Base-by-base conservation (phyloP, 2,113 vertebrate genomes). In the Ornithorhynchus anatinus region DNA sequence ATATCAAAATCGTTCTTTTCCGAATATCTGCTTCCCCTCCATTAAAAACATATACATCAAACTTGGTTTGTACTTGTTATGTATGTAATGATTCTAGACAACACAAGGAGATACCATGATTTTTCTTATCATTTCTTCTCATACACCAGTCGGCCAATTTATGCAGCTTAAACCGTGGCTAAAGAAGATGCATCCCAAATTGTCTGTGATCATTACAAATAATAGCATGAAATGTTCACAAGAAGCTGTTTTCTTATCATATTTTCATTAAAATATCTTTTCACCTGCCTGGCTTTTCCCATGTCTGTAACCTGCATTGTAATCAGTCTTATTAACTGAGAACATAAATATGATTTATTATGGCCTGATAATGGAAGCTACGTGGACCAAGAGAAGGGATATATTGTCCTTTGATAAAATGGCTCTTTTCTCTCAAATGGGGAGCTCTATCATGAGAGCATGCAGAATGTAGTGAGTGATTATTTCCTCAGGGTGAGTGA, bases 401-500 rank as follows among this genome's bases (percentile, higher is more conserved):
- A 92, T 94, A 95, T 96, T 96, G 95, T 96, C 89, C 93, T 91
- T 90, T 93, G 88, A 92, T 84, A 90, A 92, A 93, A 92, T 92
- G 89, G 90, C 91, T 87, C 66, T 88, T 92, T 92, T 92, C 91
- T 91, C 88, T 92, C 93, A 91, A 92, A 94, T 86, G 90, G 83
- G 74, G 92, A 92, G 87, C 84, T 90, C 89, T 88, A 90, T 91
- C 91, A 90, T 86, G 89, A 91, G 89, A 92, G 86, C 89, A 92
- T 91, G 91, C 92, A 92, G 87, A 89, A 86, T 88, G 89, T 82
- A 92, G 87, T 94, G 93, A 94, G 90, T 94, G 95, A 95, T 96
- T 90, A 95, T 96, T 96, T 96, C 94, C 94, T 95, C 89, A 88
- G 94, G 96, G 94, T 97, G 95, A 97, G 94, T 94, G 96, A 97